phyloP scores from a whole-genome alignment of 2,113 vertebrate genomes.

The Panthera leo region DNA sequence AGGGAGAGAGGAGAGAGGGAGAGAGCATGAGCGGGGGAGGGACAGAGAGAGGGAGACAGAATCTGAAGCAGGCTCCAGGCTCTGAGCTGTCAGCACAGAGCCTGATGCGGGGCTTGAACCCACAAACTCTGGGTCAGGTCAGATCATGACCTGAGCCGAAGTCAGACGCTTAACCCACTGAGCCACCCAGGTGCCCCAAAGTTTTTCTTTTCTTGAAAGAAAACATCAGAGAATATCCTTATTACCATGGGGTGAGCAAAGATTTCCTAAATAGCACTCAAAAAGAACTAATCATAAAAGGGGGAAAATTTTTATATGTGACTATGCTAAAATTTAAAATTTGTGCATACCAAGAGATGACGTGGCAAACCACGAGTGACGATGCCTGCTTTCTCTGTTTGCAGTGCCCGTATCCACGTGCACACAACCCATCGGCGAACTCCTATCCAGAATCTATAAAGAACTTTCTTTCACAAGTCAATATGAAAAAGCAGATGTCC shows the following conservation, averaged over 20 bases:
- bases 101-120: no score
- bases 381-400: background rate
- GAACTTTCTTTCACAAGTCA: background rate
- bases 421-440: background rate
- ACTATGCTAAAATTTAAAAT: background rate
- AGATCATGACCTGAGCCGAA: no score
- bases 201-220: background rate
- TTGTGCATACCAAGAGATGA: background rate
- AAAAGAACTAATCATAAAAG: background rate
- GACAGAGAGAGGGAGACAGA: no score
- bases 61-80: no score
- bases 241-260: background rate
- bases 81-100: no score
- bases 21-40: no score
- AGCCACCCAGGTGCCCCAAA: background rate
- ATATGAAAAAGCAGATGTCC: background rate
- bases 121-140: no score
- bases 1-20: no score
- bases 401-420: background rate
- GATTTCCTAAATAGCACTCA: background rate
- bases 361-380: background rate
- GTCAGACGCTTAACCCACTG: no score
- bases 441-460: background rate
- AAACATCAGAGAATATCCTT: background rate
- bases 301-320: background rate